Evolutionary conservation across 2,113 vertebrate genomes (phyloP).

Genomic region (Eurystomus gularis): DNA sequence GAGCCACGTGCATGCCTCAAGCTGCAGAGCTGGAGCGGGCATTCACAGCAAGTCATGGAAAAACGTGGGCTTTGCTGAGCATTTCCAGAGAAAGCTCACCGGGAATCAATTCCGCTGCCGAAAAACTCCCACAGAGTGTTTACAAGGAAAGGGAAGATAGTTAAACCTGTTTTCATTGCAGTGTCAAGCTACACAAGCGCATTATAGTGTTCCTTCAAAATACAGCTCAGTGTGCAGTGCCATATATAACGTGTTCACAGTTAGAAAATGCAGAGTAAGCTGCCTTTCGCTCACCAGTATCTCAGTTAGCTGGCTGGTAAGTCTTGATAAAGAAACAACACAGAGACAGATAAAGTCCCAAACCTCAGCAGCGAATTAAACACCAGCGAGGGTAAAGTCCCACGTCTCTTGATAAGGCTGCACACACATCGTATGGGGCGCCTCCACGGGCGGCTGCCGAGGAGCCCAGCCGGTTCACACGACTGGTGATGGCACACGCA

Average conservation of each 20-base stretch:
- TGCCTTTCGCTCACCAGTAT: neutral
- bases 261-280: neutral
- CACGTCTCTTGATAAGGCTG: neutral
- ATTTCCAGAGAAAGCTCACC: neutral
- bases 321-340: neutral
- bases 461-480: neutral
- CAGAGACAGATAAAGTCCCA: neutral
- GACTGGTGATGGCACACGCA: neutral
- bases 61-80: neutral
- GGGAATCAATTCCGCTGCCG: neutral
- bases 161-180: neutral
- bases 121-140: neutral
- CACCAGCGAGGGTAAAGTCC: neutral
- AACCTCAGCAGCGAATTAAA: neutral
- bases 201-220: neutral
- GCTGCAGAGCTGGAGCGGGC: neutral
- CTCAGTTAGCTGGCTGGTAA: neutral
- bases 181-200: neutral
- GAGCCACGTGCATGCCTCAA: neutral
- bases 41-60: neutral
- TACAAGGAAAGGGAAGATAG: neutral
- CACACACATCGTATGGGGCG: neutral
- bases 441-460: neutral
- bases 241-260: neutral
- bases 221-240: rapidly evolving